Evolutionary conservation across 2,113 vertebrate genomes (phyloP).

Genomic region (Micromys minutus): DNA sequence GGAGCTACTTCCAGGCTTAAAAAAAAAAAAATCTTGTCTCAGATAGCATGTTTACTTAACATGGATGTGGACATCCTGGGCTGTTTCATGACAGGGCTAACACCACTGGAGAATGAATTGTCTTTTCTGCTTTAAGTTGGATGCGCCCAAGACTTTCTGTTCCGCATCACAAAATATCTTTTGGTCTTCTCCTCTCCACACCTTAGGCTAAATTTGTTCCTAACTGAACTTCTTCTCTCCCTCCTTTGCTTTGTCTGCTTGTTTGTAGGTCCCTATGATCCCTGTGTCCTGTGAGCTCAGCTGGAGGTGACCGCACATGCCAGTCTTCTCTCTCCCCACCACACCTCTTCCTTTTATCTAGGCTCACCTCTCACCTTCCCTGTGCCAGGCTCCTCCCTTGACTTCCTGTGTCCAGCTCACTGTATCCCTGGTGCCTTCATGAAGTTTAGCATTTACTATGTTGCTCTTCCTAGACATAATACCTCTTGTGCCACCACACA

Average conservation of each 20-base stretch:
- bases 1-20: neutral
- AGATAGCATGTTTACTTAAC: neutral
- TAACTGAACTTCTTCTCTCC: neutral
- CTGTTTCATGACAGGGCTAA: neutral
- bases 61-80: neutral
- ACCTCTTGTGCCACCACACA: too few species aligned
- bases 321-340: neutral
- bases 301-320: neutral
- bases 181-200: neutral
- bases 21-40: neutral
- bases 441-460: neutral
- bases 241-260: neutral
- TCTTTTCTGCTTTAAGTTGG: neutral
- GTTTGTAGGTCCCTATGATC: neutral
- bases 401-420: accelerated
- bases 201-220: neutral
- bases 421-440: accelerated
- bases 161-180: neutral
- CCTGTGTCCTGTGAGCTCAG: neutral
- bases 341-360: neutral
- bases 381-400: neutral
- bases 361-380: neutral
- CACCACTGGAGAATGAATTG: neutral
- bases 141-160: neutral
- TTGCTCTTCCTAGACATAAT: neutral